A percentile compares a stretch with the other conserved stretches of the same genome.
Conservation (phyloP, 2,888 invertebrate species). For the Melanophora roralis region DNA sequence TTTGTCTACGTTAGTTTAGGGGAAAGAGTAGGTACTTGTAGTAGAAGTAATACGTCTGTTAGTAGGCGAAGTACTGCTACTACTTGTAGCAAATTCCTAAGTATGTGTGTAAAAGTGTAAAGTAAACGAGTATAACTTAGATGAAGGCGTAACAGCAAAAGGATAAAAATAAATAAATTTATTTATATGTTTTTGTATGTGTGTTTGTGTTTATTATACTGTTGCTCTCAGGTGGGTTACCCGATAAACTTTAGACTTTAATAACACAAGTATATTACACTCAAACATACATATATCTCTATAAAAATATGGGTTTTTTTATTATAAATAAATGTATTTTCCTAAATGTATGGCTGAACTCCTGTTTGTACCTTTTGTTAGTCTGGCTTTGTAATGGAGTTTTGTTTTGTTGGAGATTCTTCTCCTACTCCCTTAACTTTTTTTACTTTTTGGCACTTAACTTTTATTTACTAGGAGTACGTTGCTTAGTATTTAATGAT, state of each 20-base stretch:
- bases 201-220: conserved; percentile 4
- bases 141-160: not conserved
- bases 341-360: not conserved
- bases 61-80: not conserved
- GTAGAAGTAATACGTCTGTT: not conserved
- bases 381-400: not conserved
- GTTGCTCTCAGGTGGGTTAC: conserved; percentile 49
- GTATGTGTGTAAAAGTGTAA: not conserved
- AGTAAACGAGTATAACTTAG: not conserved
- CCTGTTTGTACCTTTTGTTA: conserved; percentile 1
- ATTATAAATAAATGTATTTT: not conserved
- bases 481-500: conserved; percentile 29
- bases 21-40: not conserved
- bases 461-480: not conserved
- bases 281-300: not conserved
- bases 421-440: not conserved
- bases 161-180: conserved; percentile 4
- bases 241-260: conserved; percentile 32
- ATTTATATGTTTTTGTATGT: not conserved
- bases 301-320: not conserved
- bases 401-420: not conserved
- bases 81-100: not conserved
- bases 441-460: not conserved
- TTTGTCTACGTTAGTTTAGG: not conserved
- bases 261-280: not conserved